Base-by-base conservation (phyloP, 92 coral and sea anemone species). In the Chrysogorgia sp. region DNA sequence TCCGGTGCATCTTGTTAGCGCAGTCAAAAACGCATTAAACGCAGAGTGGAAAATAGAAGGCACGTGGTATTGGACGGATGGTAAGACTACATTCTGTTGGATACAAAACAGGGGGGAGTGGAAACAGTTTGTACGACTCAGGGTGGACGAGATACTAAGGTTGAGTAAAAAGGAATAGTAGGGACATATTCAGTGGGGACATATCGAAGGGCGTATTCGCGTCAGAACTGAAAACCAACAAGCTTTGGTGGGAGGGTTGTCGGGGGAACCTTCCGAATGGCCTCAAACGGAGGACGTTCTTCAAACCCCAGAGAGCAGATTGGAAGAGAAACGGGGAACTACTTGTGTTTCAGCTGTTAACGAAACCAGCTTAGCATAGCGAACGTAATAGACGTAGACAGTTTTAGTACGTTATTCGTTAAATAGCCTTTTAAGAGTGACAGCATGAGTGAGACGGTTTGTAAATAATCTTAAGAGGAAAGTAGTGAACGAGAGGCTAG, bases 131-230 rank as follows among this genome's bases (percentile, higher is more conserved):
- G 66, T 74, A 10, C 62, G 66, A 21, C 80, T 50, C 45, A 56
- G 80, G 33, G 66, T 50, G 2, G 15, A 59, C 19, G 80, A 74
- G 63, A 74, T 74, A 7, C 63, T 74, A 45, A 20, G 32, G 37
- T 28, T 67, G 26, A 78, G 79, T 15, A 24, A 59, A 7, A 58
- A 40, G 26, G 30, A 26, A 8, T 69, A 76, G 35, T 83, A 83
- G 87, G 66, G 45, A 7, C 81, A 71, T 20, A 68, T 69, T 43
- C 85, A n/a, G n/a, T n/a, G n/a, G n/a, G n/a, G n/a, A n/a, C n/a
- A n/a, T 37, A 22, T 67, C 72, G 17, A 40, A 29, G 20, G 41
- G 49, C 8, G 50, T 43, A 17, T 17, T 43, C 17, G 50, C 50
- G 17, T 8, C 50, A 17, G 50, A 43, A 17, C 17, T 43, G 50